Percentiles rank a stretch among this genome's conserved stretches.
phyloP scores from a whole-genome alignment of 2,113 vertebrate genomes.

The Typhlomys cinereus region DNA sequence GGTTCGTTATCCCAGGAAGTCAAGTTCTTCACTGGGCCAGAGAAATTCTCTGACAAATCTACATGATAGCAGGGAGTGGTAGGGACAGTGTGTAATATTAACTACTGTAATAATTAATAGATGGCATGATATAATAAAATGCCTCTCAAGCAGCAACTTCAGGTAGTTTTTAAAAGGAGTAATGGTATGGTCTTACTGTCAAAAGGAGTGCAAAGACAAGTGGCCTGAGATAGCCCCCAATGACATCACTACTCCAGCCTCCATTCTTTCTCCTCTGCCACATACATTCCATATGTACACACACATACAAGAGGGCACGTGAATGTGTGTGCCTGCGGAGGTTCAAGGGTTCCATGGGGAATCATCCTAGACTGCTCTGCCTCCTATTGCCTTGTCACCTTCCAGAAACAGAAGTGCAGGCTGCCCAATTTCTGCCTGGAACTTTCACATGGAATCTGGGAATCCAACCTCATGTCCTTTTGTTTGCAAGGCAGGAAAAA shows the following conservation, averaged over 20 bases:
- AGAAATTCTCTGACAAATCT: not conserved
- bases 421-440: no score
- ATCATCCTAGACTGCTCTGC: no score
- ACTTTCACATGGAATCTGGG: no score
- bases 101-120: not conserved
- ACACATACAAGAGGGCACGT: no score
- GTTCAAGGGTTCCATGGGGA: no score
- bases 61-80: not conserved
- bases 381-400: no score
- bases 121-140: not conserved
- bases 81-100: no score
- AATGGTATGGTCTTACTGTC: not conserved
- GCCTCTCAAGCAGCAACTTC: not conserved
- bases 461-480: no score
- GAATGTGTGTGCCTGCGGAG: no score
- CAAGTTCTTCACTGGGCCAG: not conserved
- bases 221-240: not conserved
- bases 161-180: not conserved
- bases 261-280: not conserved
- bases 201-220: not conserved
- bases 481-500: no score
- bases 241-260: not conserved
- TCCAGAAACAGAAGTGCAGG: no score
- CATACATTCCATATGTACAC: not conserved
- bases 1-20: not conserved